These are phyloP conservation scores for Cosmorhoe ocellata DNA, from an alignment of 2,888 invertebrate species.

Conservation along the genomic window DNA sequence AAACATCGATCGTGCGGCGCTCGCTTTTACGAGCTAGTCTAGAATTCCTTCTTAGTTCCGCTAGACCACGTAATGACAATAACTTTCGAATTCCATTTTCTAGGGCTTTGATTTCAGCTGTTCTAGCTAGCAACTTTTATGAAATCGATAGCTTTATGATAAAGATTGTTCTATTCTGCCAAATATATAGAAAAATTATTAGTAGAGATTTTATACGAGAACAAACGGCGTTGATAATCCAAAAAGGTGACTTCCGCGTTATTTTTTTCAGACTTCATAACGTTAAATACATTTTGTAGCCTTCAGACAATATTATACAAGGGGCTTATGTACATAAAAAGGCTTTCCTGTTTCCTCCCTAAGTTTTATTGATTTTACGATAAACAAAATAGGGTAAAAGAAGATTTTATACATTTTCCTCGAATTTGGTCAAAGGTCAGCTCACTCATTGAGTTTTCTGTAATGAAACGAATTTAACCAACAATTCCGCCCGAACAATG, in stretches of 20 bases:
- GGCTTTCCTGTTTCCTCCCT: conserved; percentile 6
- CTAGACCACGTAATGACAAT: too few species aligned
- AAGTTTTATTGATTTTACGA: conserved; percentile 8
- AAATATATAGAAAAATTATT: too few species aligned
- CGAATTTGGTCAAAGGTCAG: conserved; percentile 25
- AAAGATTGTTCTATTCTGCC: too few species aligned
- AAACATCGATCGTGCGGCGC: too few species aligned
- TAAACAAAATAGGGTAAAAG: conserved; percentile 13
- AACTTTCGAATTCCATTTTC: too few species aligned
- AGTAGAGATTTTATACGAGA: too few species aligned
- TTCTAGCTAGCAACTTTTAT: too few species aligned
- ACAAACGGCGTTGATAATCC: background rate
- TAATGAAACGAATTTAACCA: conserved; percentile 29
- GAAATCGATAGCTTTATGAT: too few species aligned
- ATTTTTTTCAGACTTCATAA: background rate
- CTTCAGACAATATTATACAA: conserved; percentile 8
- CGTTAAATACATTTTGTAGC: background rate
- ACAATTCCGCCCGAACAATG: conserved; percentile 24
- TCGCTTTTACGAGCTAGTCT: too few species aligned
- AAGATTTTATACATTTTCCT: conserved; percentile 9
- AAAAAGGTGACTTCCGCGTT: conserved; percentile 8
- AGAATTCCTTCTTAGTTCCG: too few species aligned
- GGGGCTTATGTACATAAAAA: conserved; percentile 1
- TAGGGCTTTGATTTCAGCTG: too few species aligned
- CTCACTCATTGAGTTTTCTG: conserved; percentile 23